Base-by-base conservation (phyloP, 2,797 vertebrate genomes). In the Aeoliscus strigatus region DNA sequence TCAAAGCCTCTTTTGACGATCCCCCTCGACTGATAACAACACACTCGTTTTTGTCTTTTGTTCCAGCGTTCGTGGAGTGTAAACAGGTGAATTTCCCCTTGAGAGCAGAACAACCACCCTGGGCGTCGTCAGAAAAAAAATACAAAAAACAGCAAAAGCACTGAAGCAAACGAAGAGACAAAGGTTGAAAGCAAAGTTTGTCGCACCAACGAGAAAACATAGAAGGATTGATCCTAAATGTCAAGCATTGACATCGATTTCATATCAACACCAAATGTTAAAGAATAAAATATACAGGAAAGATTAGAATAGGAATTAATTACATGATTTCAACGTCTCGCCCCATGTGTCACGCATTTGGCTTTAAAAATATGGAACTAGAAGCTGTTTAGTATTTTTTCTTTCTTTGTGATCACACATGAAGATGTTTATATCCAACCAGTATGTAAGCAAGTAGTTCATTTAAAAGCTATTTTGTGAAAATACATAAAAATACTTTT, bases 401-500 rank as follows among this genome's bases (percentile, higher is more conserved):
- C 80, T 86, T 77, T 79, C 83, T 75, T 82, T 83, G 70, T 88
- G 82, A 80, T 85, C 71, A 46, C 73, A 87, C 84, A 87, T 86
- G 86, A 75, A 77, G 77, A 82, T 84, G 87, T 81, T 79, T 86
- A 80, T 90, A 86, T 88, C 79, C 84, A 90, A 93, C 90, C 88
- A 86, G 85, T 89, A 92, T 90, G 93, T 92, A 95, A 93, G 93
- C 94, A 91, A 91, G 91, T 21, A n/a, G n/a, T 92, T 92, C 90
- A 90, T 94, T 94, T 92, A 93, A 97, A 98, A 98, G 94, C 92
- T 91, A 92, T 95, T 93, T 88, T 91, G 91, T 96, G 94, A 98
- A 99, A 99, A 99, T 98, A 96, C 94, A 92, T 96, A 97, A 94
- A 98, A 98, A 99, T 93, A 90, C 85, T 89, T 88, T 88, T 85